Percentiles rank a stretch among this genome's conserved stretches.
These are phyloP conservation scores for Bujurquina vittata DNA, from an alignment of 2,113 vertebrate species.

Conservation along the genomic window DNA sequence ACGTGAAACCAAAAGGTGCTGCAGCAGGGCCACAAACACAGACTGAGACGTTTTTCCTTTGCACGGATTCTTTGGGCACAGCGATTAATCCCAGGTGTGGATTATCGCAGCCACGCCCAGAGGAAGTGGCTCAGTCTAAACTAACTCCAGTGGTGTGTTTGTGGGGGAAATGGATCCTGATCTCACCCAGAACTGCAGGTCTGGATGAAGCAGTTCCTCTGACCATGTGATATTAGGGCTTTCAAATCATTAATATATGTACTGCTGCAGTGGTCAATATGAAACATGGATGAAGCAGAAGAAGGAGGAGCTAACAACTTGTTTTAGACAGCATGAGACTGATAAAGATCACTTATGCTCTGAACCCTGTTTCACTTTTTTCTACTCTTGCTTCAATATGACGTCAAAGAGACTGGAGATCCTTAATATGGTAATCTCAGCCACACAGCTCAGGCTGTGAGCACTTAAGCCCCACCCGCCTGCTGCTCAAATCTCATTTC, in stretches of 20 bases:
- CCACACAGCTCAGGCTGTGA: too few species aligned
- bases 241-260: background rate
- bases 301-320: background rate
- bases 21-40: background rate
- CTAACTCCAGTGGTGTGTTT: background rate
- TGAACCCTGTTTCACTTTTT: background rate
- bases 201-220: background rate
- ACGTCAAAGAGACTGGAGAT: background rate
- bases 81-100: background rate
- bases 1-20: background rate
- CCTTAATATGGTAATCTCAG: background rate
- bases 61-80: rapidly evolving
- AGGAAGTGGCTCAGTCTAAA: background rate
- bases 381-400: background rate
- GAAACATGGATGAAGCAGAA: background rate
- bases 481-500: background rate
- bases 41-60: too few species aligned
- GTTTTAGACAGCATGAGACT: background rate
- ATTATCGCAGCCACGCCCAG: background rate
- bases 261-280: background rate
- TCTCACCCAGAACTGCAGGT: background rate
- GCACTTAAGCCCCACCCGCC: background rate
- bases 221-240: background rate
- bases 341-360: background rate
- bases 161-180: background rate